Percentiles rank a stretch among this genome's conserved stretches.
phyloP scores from a whole-genome alignment of 2,797 vertebrate species.

The Anguilla obscura region DNA sequence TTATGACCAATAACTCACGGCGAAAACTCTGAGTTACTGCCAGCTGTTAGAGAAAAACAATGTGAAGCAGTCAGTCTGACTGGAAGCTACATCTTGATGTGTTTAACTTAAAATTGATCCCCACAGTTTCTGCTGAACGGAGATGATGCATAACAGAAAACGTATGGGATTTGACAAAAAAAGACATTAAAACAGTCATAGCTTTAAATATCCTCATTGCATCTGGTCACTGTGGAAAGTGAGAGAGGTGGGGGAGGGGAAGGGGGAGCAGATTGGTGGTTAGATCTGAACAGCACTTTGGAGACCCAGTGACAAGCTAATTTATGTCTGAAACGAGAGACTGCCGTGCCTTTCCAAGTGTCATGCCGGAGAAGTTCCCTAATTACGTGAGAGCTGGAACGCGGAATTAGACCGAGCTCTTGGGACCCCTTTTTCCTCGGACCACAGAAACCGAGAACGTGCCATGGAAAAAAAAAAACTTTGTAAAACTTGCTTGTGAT shows the following conservation, averaged over 20 bases:
- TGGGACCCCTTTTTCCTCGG: slow-evolving; percentile 13
- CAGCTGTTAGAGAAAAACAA: background rate
- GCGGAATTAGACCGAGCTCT: background rate
- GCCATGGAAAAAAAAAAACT: background rate
- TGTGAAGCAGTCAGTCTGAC: background rate
- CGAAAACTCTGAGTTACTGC: slow-evolving; percentile 22
- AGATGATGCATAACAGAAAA: background rate
- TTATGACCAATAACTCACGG: background rate
- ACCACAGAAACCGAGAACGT: slow-evolving; percentile 13
- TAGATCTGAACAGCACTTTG: background rate
- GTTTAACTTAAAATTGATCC: slow-evolving; percentile 25
- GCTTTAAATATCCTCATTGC: slow-evolving; percentile 24
- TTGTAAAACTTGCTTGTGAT: background rate
- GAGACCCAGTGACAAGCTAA: slow-evolving; percentile 10
- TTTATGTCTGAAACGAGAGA: background rate
- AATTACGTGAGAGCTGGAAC: background rate
- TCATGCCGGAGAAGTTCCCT: background rate
- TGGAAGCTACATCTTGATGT: slow-evolving; percentile 4
- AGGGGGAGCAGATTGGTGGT: background rate
- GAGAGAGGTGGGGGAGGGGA: background rate
- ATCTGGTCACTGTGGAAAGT: background rate
- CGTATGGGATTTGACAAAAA: slow-evolving; percentile 15
- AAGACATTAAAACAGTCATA: slow-evolving; percentile 28
- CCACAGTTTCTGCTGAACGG: slow-evolving; percentile 7
- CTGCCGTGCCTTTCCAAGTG: background rate